Evolutionary conservation across 2,797 vertebrate species (phyloP).

Genomic region (Propithecus perrieri): DNA sequence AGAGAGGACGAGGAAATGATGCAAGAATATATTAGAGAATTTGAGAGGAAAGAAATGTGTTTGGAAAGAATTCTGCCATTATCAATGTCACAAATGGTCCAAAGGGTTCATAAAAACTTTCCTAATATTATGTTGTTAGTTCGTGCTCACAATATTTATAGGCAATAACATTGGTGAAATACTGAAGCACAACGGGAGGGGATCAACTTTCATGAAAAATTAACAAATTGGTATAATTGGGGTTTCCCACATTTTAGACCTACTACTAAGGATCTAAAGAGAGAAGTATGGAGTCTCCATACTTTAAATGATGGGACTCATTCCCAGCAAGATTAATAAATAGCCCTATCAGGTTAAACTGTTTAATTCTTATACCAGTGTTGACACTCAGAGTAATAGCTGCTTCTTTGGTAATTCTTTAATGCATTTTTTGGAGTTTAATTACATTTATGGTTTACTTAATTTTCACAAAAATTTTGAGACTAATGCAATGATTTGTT

Average conservation of each 20-base stretch:
- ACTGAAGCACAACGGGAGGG: background rate
- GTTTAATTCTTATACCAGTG: background rate
- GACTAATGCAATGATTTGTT: background rate
- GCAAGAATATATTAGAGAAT: constrained; percentile 13
- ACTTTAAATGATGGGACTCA: background rate
- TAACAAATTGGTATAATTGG: background rate
- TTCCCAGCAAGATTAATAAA: background rate
- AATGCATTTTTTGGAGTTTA: background rate
- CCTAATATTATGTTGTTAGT: background rate
- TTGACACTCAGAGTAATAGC: constrained; percentile 24
- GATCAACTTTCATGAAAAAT: background rate
- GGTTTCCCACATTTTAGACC: background rate
- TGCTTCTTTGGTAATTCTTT: constrained; percentile 9
- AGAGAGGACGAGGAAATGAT: background rate
- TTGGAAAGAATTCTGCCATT: background rate
- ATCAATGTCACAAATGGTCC: background rate
- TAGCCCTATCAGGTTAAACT: background rate
- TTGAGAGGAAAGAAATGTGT: background rate
- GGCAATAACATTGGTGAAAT: background rate
- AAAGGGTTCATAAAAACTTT: background rate
- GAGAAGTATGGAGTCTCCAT: background rate
- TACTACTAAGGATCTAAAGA: background rate
- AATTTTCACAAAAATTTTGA: constrained; percentile 32
- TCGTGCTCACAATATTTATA: background rate
- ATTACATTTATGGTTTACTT: constrained; percentile 38